Percentiles rank a stretch among this genome's conserved stretches.
phyloP scores from a whole-genome alignment of 2,113 vertebrate species.

The Stigmatopora argus region DNA sequence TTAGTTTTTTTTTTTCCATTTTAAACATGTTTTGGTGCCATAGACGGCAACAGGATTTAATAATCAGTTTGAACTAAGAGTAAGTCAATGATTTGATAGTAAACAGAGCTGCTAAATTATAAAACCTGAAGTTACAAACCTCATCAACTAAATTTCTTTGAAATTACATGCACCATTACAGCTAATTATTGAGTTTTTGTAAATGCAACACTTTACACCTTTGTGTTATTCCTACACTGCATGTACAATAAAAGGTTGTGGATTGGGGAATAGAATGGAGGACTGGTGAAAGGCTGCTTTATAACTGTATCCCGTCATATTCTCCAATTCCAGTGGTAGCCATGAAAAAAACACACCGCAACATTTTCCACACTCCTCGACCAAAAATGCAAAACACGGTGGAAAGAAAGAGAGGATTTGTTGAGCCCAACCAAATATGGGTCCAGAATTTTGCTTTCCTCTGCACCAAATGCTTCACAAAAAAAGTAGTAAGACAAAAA shows the following conservation, averaged over 20 bases:
- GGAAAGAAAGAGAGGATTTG: background rate
- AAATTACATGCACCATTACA: too few relatives aligned
- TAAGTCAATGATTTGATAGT: too few relatives aligned
- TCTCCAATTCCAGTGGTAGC: background rate
- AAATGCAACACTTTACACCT: background rate
- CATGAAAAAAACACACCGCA: background rate
- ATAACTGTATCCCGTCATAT: background rate
- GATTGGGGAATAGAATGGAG: background rate
- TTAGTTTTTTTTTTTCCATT: too few relatives aligned
- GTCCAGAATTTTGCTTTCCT: slow-evolving; percentile 1
- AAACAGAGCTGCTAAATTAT: too few relatives aligned
- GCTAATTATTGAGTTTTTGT: too few relatives aligned
- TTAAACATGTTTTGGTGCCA: too few relatives aligned
- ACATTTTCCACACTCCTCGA: slow-evolving; percentile 20
- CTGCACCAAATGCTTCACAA: background rate
- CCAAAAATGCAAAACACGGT: slow-evolving; percentile 7
- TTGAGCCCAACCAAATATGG: slow-evolving; percentile 11
- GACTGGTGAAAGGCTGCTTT: background rate
- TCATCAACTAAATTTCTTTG: too few relatives aligned
- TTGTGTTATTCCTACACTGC: background rate
- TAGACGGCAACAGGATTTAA: too few relatives aligned
- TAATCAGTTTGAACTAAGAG: too few relatives aligned
- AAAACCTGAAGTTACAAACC: too few relatives aligned
- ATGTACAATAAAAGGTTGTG: background rate
- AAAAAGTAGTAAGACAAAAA: background rate